phyloP scores from a whole-genome alignment of 2,797 vertebrate species.

The Harpagifer antarcticus region DNA sequence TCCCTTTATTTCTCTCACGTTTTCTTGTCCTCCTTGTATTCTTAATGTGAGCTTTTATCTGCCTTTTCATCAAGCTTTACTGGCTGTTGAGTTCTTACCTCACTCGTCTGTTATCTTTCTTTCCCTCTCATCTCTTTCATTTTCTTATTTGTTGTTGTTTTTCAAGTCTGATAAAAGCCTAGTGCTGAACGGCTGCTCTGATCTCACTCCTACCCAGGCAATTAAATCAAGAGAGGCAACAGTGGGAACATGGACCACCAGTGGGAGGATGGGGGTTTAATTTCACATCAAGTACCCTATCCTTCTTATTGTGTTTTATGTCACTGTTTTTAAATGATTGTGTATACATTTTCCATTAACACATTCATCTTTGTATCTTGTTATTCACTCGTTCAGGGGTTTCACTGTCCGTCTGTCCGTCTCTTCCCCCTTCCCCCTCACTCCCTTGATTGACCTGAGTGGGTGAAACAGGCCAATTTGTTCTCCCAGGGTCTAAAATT shows the following conservation, averaged over 20 bases:
- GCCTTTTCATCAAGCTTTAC: slow-evolving; percentile 30
- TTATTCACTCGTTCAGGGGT: slow-evolving; percentile 13
- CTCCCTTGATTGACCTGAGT: slow-evolving; percentile 76
- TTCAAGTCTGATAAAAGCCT: slow-evolving; percentile 64
- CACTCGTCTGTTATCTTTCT: background rate
- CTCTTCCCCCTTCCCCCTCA: slow-evolving; percentile 45
- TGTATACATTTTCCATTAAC: slow-evolving; percentile 4
- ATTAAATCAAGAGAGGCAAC: slow-evolving; percentile 64
- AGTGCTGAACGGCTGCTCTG: slow-evolving; percentile 66
- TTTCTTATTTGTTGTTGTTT: slow-evolving; percentile 71
- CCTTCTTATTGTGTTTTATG: slow-evolving; percentile 18
- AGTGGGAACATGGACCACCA: slow-evolving; percentile 69
- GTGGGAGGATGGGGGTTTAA: slow-evolving; percentile 48
- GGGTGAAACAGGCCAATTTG: slow-evolving; percentile 76
- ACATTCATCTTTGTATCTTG: slow-evolving; percentile 5
- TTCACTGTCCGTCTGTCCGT: slow-evolving; percentile 2
- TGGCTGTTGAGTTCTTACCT: slow-evolving; percentile 29
- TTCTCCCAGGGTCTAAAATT: slow-evolving; percentile 77
- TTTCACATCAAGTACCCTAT: slow-evolving; percentile 6
- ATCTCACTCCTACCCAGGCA: slow-evolving; percentile 75
- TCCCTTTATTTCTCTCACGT: slow-evolving; percentile 34
- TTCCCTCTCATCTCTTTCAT: slow-evolving; percentile 66
- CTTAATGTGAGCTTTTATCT: slow-evolving; percentile 35
- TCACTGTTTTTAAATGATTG: slow-evolving; percentile 9
- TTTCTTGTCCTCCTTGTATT: slow-evolving; percentile 46